These are phyloP conservation scores for Montipora capricornis DNA, from an alignment of 64 coral and sea anemone species.

Conservation along the genomic window DNA sequence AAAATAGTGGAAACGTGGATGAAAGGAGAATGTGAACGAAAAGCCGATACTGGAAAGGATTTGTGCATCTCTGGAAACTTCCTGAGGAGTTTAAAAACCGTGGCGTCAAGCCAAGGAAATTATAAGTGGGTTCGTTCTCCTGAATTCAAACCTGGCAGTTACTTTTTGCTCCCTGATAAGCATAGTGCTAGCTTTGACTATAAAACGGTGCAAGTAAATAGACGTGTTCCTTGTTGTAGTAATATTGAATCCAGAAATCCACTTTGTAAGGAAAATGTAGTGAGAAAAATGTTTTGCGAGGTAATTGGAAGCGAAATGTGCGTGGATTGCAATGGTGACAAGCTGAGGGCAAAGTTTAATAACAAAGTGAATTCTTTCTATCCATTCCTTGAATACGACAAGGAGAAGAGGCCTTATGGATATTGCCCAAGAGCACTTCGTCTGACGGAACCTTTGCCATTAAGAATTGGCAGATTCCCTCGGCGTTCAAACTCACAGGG, in stretches of 20 bases:
- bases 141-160: constrained; percentile 75
- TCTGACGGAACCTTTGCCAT: constrained; percentile 77
- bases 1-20: constrained; percentile 31
- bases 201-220: not conserved
- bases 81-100: not conserved
- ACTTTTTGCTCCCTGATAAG: constrained; percentile 56
- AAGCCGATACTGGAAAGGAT: not conserved
- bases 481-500: not conserved
- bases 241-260: constrained; percentile 37
- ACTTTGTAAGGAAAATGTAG: constrained; percentile 46
- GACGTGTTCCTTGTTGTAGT: constrained; percentile 20
- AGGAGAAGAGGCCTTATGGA: constrained; percentile 77
- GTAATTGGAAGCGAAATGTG: constrained; percentile 76
- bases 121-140: constrained; percentile 60
- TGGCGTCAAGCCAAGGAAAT: not conserved
- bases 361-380: constrained; percentile 53
- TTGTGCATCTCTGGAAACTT: not conserved
- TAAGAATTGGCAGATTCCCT: not conserved
- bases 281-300: constrained; percentile 81
- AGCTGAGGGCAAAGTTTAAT: constrained; percentile 62
- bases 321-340: constrained; percentile 79
- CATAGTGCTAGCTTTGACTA: constrained; percentile 8
- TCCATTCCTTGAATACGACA: constrained; percentile 71
- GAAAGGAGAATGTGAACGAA: not conserved
- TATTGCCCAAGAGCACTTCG: constrained; percentile 75